These are phyloP conservation scores for Crax fasciolata DNA, from an alignment of 2,797 vertebrate genomes.

Conservation along the genomic window DNA sequence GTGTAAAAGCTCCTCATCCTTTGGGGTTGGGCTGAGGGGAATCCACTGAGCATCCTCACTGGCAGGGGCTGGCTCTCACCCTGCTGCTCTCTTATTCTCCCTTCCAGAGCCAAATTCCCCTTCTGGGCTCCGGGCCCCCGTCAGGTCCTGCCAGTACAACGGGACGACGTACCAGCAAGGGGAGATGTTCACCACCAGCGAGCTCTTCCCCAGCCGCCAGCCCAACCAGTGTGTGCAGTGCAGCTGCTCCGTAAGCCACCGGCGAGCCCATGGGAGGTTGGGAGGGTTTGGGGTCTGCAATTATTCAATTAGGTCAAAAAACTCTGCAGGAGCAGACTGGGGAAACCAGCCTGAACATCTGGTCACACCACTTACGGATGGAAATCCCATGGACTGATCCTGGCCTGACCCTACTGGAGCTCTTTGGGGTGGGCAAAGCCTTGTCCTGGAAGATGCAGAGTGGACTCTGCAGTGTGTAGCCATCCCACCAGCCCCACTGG, in stretches of 20 bases:
- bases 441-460: background rate
- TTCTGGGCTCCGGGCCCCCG: constrained; percentile 88
- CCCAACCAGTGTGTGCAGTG: constrained; percentile 95
- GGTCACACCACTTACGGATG: background rate
- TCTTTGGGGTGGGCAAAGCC: background rate
- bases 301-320: background rate
- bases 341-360: background rate
- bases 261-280: accelerated
- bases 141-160: constrained; percentile 91
- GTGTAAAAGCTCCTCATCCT: accelerated
- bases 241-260: constrained; percentile 91
- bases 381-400: background rate
- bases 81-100: background rate
- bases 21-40: background rate
- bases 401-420: accelerated
- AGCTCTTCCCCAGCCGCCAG: constrained; percentile 91
- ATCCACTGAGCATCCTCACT: accelerated
- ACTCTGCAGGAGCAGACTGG: background rate
- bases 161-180: constrained; percentile 91
- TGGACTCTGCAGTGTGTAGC: background rate
- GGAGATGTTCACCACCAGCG: constrained; percentile 90
- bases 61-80: background rate
- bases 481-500: background rate
- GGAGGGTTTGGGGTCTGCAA: accelerated
- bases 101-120: constrained; percentile 87